phyloP scores from a whole-genome alignment of 2,113 vertebrate genomes.

The Plecotus auritus region DNA sequence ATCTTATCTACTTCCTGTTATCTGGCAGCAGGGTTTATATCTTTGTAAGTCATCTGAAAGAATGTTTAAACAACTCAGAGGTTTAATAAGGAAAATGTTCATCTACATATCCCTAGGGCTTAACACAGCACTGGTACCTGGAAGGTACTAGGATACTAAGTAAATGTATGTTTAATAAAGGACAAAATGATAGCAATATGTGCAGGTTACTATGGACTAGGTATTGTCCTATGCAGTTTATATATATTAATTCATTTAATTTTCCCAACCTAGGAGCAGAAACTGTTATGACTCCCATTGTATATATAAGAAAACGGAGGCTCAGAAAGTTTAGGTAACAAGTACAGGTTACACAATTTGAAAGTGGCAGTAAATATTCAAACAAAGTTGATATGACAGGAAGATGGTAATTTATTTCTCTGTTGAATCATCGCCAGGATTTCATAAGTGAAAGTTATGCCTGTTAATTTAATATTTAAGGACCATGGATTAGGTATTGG shows the following conservation, averaged over 20 bases:
- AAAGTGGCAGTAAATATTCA: not conserved
- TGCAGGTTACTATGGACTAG: not conserved
- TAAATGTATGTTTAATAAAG: not conserved
- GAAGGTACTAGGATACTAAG: not conserved
- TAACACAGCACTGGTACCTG: not conserved
- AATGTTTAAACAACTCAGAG: not conserved
- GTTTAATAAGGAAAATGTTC: constrained; percentile 31
- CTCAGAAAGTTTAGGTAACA: not conserved
- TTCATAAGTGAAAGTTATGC: not conserved
- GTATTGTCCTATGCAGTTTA: not conserved
- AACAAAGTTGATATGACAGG: not conserved
- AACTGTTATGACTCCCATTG: not conserved
- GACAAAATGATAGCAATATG: not conserved
- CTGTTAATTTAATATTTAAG: not conserved
- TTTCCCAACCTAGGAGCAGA: not conserved
- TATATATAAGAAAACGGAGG: not conserved
- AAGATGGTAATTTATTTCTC: not conserved
- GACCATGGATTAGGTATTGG: not conserved
- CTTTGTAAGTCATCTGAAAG: constrained; percentile 29
- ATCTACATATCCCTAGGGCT: not conserved
- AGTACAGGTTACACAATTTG: not conserved
- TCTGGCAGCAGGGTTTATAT: constrained; percentile 4
- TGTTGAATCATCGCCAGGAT: not conserved
- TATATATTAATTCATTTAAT: not conserved
- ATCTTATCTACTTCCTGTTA: constrained; percentile 49